Evolutionary conservation across 2,888 invertebrate genomes (phyloP).

Genomic region (Apamea crenata): DNA sequence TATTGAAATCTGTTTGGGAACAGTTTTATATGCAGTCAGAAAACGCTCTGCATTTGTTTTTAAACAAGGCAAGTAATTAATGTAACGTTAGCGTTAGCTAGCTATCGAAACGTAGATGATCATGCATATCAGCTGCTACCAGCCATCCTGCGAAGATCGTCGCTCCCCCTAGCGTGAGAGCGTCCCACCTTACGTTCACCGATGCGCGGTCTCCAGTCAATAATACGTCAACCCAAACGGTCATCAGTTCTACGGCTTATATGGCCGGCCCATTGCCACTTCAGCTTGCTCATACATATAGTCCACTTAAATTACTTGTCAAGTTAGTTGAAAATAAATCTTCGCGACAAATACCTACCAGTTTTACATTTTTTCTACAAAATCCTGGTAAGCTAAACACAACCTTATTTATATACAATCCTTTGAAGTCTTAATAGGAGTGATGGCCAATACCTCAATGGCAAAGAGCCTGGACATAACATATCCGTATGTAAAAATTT

Average conservation of each 20-base stretch:
- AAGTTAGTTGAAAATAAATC: not conserved
- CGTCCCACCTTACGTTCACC: too few species aligned
- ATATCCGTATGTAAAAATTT: not conserved
- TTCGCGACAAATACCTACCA: not conserved
- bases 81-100: not conserved
- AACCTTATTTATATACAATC: not conserved
- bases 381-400: not conserved
- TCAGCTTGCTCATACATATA: not conserved
- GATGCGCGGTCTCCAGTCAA: too few species aligned
- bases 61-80: not conserved
- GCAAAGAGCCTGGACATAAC: not conserved
- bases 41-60: slow-evolving; percentile 7
- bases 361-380: not conserved
- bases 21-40: not conserved
- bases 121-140: too few species aligned
- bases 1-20: slow-evolving; percentile 6
- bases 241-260: too few species aligned
- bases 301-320: not conserved
- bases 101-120: not conserved
- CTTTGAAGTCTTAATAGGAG: not conserved
- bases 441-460: not conserved
- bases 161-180: too few species aligned
- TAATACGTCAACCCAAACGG: too few species aligned
- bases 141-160: too few species aligned
- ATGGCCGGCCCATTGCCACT: too few species aligned